A percentile compares a stretch with the other conserved stretches of the same genome.
phyloP scores from a whole-genome alignment of 2,797 vertebrate genomes.

The Falco biarmicus region DNA sequence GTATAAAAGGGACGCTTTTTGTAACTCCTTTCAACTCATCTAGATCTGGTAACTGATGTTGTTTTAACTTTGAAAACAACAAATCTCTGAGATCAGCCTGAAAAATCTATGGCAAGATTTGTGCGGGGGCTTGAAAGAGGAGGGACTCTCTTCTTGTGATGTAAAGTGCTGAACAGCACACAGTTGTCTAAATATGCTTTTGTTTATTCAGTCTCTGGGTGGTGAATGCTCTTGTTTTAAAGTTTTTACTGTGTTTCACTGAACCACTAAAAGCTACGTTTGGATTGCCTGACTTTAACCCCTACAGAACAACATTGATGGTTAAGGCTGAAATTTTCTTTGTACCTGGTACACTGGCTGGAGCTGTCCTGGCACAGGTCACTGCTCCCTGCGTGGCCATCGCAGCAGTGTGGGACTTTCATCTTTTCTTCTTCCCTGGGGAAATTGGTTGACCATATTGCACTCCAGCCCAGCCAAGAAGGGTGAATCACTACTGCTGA shows the following conservation, averaged over 20 bases:
- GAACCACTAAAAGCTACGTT: slow-evolving; percentile 21
- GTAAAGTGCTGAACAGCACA: slow-evolving; percentile 15
- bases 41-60: slow-evolving; percentile 8
- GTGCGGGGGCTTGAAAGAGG: neutral
- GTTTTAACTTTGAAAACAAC: slow-evolving; percentile 59
- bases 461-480: neutral
- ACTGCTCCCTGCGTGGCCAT: neutral
- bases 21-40: neutral
- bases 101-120: slow-evolving; percentile 36
- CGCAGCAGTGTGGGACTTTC: neutral
- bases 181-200: slow-evolving; percentile 60
- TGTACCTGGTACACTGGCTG: neutral
- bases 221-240: slow-evolving; percentile 13
- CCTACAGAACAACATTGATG: neutral
- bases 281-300: neutral
- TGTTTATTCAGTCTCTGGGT: slow-evolving; percentile 47
- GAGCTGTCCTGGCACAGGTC: neutral
- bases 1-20: neutral
- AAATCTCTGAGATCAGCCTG: slow-evolving; percentile 48
- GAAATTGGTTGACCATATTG: neutral
- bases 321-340: neutral
- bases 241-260: slow-evolving; percentile 8
- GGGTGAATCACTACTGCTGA: slow-evolving; percentile 29
- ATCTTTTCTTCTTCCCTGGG: slow-evolving; percentile 12
- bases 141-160: neutral